Evolutionary conservation across 1,140 invertebrate genomes (phyloP), one percentile per base, ranked within the genome.

Genomic region (Sminthurinus signatus): DNA sequence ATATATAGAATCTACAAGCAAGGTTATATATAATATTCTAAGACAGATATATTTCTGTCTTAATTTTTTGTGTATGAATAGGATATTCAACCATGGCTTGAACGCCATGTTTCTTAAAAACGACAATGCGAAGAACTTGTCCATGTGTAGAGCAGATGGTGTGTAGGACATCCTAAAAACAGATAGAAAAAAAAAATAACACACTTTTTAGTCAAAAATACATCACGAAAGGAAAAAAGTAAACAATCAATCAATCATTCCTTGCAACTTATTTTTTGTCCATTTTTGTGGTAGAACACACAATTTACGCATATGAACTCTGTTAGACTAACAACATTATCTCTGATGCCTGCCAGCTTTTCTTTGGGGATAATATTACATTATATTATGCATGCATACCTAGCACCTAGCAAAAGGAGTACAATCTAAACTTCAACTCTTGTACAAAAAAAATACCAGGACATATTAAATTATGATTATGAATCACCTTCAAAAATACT

Each of bases 11-110:
- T n/a, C n/a, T n/a, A n/a, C n/a, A n/a, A n/a, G 2, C 25, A 46
- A 50, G 21, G 23, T n/a, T n/a, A 25, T 23, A 50, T 25, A 27
- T 27, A 21, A 50, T 54, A 54, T 36, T 36, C 28, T 54, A 54
- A 54, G 12, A 52, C 27, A 21, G 10, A 55, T 32, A n/a, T 54
- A 51, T 36, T 36, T 36, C 32, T 15, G 32, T 36, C 32, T 15
- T 36, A 36, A 15, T 36, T 36, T 44, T 60, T 60, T 61, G 55
- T 60, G 66, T 62, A 66, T 70, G 61, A 78, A 88, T 91, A 91
- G 89, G 89, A 92, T 92, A 96, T 91, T 99, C 96, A 74, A 99
- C 93, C 91, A 99, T 96, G 57, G 94, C 94, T 79, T 98, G 96
- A 5, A 98, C 90, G 60, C 93, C 93, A 78, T 96, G 96, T 80